Conservation (phyloP, 1,140 invertebrate species). For the Triops cancriformis region DNA sequence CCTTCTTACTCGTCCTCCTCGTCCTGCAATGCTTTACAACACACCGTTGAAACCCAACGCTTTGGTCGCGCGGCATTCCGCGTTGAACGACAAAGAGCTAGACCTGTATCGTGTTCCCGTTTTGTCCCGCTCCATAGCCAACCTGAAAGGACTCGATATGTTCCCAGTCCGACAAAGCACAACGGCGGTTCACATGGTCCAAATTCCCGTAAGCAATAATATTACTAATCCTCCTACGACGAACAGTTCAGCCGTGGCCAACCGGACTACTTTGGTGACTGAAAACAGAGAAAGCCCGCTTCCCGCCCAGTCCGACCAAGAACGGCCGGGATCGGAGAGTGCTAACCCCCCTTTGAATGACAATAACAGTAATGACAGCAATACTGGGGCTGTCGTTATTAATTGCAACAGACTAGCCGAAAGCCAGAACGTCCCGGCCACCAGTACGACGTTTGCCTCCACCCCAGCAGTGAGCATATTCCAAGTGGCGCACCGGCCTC, state of each 20-base stretch:
- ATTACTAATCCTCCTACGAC: background rate
- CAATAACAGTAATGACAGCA: slow-evolving; percentile 6
- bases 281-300: background rate
- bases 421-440: background rate
- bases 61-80: background rate
- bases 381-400: background rate
- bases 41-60: background rate
- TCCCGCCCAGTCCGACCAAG: background rate
- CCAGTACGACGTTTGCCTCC: slow-evolving; percentile 16
- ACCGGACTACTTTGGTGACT: background rate
- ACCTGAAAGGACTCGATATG: slow-evolving; percentile 25
- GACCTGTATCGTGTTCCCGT: background rate
- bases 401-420: background rate
- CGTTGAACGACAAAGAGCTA: background rate
- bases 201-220: slow-evolving; percentile 17
- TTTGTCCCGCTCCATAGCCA: slow-evolving; percentile 20
- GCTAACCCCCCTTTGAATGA: background rate
- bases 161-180: slow-evolving; percentile 17
- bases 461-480: slow-evolving; percentile 26
- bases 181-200: slow-evolving; percentile 27
- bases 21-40: background rate
- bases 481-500: slow-evolving; percentile 24
- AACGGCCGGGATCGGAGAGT: background rate
- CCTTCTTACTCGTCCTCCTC: slow-evolving; percentile 21
- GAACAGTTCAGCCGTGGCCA: background rate